Percentiles rank a stretch among this genome's conserved stretches.
Evolutionary conservation across 1,140 invertebrate genomes (phyloP).

Genomic region (Neodiprion fabricii): DNA sequence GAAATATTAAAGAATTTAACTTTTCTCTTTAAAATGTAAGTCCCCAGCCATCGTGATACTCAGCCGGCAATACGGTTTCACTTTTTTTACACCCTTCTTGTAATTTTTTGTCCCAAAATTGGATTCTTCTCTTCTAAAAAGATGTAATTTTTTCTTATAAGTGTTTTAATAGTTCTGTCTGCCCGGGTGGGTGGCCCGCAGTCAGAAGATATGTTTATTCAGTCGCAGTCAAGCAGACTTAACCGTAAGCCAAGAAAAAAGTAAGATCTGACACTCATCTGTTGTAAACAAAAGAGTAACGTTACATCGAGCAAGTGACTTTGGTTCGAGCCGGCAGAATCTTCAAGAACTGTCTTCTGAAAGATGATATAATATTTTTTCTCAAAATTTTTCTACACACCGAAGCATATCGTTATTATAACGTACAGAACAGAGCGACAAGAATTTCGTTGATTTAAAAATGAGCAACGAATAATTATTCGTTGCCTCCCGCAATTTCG

Average conservation of each 20-base stretch:
- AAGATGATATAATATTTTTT: too few species aligned
- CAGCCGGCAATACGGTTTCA: not conserved
- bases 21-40: not conserved
- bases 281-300: conserved; percentile 54
- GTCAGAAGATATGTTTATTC: conserved; percentile 60
- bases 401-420: too few species aligned
- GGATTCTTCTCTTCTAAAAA: not conserved
- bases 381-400: too few species aligned
- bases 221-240: conserved; percentile 50
- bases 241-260: conserved; percentile 44
- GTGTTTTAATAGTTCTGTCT: conserved; percentile 54
- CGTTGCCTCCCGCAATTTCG: too few species aligned
- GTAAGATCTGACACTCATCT: conserved; percentile 51
- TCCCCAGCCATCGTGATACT: not conserved
- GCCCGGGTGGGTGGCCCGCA: conserved; percentile 49
- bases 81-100: not conserved
- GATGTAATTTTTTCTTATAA: conserved; percentile 50
- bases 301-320: conserved; percentile 34
- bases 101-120: not conserved
- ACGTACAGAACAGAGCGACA: too few species aligned
- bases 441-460: too few species aligned
- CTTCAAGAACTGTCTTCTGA: too few species aligned
- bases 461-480: too few species aligned
- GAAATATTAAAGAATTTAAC: not conserved
- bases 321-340: conserved; percentile 18